Conservation (phyloP, 2,888 invertebrate species). For the Scaptomyza flava region DNA sequence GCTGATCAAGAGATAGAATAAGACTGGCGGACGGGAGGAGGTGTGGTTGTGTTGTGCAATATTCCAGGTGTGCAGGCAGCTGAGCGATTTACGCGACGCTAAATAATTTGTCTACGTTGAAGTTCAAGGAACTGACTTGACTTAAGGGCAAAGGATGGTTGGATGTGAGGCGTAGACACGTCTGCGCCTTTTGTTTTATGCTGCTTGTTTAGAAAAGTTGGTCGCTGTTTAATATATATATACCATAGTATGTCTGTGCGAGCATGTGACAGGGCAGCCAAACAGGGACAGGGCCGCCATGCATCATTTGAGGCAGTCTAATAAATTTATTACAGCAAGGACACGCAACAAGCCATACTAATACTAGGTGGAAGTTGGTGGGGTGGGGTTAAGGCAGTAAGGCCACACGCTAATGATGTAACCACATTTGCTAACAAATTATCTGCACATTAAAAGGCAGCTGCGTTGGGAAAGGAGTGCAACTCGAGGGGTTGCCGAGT, state of each 20-base stretch:
- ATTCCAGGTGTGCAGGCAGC: slow-evolving; percentile 33
- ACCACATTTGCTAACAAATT: slow-evolving; percentile 81
- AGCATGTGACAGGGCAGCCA: slow-evolving; percentile 28
- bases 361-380: not conserved
- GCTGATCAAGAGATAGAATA: not conserved
- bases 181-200: slow-evolving; percentile 60
- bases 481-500: not conserved
- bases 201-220: slow-evolving; percentile 55
- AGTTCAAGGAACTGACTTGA: slow-evolving; percentile 70
- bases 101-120: slow-evolving; percentile 72
- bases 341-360: slow-evolving; percentile 34
- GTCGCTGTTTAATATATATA: slow-evolving; percentile 43
- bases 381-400: not conserved
- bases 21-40: not conserved
- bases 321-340: slow-evolving; percentile 70
- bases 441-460: slow-evolving; percentile 68
- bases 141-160: not conserved
- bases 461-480: slow-evolving; percentile 3
- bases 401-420: slow-evolving; percentile 75
- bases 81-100: slow-evolving; percentile 50
- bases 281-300: slow-evolving; percentile 36
- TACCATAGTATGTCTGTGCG: no score
- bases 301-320: slow-evolving; percentile 72
- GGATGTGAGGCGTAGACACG: not conserved
- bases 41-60: not conserved